phyloP scores from a whole-genome alignment of 1,140 invertebrate genomes.

The Neotoxoptera formosana region DNA sequence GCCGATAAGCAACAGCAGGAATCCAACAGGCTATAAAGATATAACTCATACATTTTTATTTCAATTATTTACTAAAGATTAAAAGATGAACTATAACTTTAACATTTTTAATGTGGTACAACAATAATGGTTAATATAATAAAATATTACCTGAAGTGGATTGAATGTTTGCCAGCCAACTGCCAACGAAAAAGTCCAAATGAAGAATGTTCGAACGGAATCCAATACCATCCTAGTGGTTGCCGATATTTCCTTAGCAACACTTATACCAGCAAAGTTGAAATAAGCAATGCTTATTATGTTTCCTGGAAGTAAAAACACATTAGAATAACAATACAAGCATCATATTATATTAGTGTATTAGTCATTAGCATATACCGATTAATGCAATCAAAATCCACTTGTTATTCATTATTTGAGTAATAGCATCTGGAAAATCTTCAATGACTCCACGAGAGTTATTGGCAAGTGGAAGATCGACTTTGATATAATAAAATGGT shows the following conservation, averaged over 20 bases:
- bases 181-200: slow-evolving; percentile 83
- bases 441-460: slow-evolving; percentile 83
- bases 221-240: slow-evolving; percentile 94
- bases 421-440: slow-evolving; percentile 83
- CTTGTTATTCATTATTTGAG: slow-evolving; percentile 78
- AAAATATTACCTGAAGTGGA: slow-evolving; percentile 73
- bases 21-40: slow-evolving; percentile 73
- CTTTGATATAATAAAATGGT: slow-evolving; percentile 85
- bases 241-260: slow-evolving; percentile 93
- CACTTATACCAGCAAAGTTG: slow-evolving; percentile 93
- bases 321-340: slow-evolving; percentile 28
- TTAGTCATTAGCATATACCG: slow-evolving; percentile 65
- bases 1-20: slow-evolving; percentile 75
- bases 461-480: slow-evolving; percentile 74
- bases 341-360: neutral
- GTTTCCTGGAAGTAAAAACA: slow-evolving; percentile 71
- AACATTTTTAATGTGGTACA: neutral
- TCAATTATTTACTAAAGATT: neutral
- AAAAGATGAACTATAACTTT: neutral
- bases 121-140: neutral
- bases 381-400: slow-evolving; percentile 72
- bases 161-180: slow-evolving; percentile 83
- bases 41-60: slow-evolving; percentile 39
- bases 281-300: slow-evolving; percentile 94
- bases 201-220: slow-evolving; percentile 85